phyloP scores from a whole-genome alignment of 2,888 invertebrate genomes.

The Boloria selene region DNA sequence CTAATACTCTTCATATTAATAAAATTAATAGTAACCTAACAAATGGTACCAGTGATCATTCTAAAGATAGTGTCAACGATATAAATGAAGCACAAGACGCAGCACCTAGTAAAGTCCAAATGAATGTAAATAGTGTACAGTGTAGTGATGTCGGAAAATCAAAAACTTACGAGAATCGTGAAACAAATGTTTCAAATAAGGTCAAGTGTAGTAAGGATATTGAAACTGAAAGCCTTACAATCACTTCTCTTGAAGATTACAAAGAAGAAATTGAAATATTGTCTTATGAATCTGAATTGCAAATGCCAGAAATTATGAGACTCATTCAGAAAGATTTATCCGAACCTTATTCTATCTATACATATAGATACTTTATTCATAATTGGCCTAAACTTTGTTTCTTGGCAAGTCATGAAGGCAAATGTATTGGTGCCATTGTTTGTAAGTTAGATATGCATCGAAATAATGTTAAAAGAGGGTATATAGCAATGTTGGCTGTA shows the following conservation, averaged over 20 bases:
- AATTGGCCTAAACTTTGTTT: slow-evolving; percentile 99
- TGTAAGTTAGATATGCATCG: slow-evolving; percentile 98
- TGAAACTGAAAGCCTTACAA: slow-evolving; percentile 51
- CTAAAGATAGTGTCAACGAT: slow-evolving; percentile 55
- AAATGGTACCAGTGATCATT: slow-evolving; percentile 74
- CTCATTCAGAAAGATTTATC: slow-evolving; percentile 99
- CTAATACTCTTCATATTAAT: slow-evolving; percentile 72
- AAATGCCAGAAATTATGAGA: slow-evolving; percentile 99
- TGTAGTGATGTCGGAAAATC: slow-evolving; percentile 52
- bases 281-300: slow-evolving; percentile 95
- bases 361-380: slow-evolving; percentile 99
- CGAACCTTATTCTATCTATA: slow-evolving; percentile 99
- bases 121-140: slow-evolving; percentile 74
- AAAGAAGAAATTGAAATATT: slow-evolving; percentile 70
- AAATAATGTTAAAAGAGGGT: slow-evolving; percentile 95
- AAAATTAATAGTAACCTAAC: slow-evolving; percentile 72
- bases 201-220: slow-evolving; percentile 19
- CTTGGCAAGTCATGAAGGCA: slow-evolving; percentile 93
- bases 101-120: slow-evolving; percentile 49
- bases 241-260: slow-evolving; percentile 42
- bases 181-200: slow-evolving; percentile 18
- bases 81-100: slow-evolving; percentile 54
- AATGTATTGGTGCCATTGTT: slow-evolving; percentile 98
- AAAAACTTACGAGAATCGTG: slow-evolving; percentile 29
- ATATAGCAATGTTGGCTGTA: slow-evolving; percentile 99